Evolutionary conservation across 2,888 invertebrate genomes (phyloP).

Genomic region (Nebria brevicollis): DNA sequence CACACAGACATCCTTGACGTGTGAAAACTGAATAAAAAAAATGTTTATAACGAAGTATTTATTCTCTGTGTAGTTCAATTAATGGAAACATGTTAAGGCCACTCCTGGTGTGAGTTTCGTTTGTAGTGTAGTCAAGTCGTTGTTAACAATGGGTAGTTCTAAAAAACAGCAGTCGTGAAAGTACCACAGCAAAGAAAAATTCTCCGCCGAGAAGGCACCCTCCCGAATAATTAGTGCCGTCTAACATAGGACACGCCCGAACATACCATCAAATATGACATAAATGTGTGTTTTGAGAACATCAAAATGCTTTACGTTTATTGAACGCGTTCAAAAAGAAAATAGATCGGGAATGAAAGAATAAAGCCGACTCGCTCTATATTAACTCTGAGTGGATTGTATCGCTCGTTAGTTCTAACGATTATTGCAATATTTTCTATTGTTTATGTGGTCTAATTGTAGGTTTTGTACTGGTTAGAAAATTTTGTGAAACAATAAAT

Average conservation of each 20-base stretch:
- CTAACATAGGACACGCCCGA: constrained; percentile 32
- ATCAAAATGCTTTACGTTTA: constrained; percentile 40
- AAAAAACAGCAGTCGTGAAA: not conserved
- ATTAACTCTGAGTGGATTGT: constrained; percentile 8
- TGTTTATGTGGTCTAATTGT: constrained; percentile 51
- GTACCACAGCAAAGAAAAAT: constrained; percentile 8
- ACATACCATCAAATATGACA: constrained; percentile 13
- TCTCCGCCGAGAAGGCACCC: not conserved
- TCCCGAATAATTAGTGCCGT: constrained; percentile 34
- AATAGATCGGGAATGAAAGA: not conserved
- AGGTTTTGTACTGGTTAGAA: constrained; percentile 35
- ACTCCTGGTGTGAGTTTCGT: not conserved
- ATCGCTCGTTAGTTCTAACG: constrained; percentile 50
- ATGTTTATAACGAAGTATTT: too few relatives aligned
- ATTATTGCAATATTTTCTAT: constrained; percentile 49
- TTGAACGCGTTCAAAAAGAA: constrained; percentile 13
- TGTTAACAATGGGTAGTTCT: not conserved
- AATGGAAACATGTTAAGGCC: not conserved
- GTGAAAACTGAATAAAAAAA: too few relatives aligned
- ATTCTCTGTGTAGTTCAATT: too few relatives aligned
- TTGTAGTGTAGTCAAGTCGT: not conserved
- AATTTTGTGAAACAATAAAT: not conserved
- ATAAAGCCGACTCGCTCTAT: constrained; percentile 17
- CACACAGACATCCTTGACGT: too few relatives aligned
- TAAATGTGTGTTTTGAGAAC: constrained; percentile 30